Percentiles rank a stretch among this genome's conserved stretches.
phyloP scores from a whole-genome alignment of 2,797 vertebrate species.

The Pseudochromis fuscus region DNA sequence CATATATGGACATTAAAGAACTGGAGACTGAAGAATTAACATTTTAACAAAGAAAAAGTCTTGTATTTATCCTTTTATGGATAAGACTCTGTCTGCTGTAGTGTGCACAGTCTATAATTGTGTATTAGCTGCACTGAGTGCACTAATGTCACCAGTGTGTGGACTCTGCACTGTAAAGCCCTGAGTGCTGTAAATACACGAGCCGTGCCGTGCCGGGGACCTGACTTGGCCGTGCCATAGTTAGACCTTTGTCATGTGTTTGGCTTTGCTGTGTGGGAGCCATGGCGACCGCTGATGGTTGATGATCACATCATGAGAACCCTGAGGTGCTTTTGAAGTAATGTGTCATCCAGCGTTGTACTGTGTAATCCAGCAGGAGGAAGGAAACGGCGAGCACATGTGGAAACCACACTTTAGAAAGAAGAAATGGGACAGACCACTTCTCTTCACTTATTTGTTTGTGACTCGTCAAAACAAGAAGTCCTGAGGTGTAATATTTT shows the following conservation, averaged over 20 bases:
- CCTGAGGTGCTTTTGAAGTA: conserved; percentile 51
- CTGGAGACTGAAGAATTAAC: too few relatives aligned
- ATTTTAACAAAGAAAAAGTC: too few relatives aligned
- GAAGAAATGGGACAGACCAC: conserved; percentile 55
- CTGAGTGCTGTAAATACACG: conserved; percentile 10
- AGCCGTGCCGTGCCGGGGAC: conserved; percentile 8
- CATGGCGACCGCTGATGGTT: conserved; percentile 44
- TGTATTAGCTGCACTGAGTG: neutral
- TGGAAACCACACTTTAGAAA: conserved; percentile 69
- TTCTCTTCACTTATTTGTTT: conserved; percentile 36
- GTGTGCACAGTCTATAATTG: too few relatives aligned
- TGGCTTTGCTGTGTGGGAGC: conserved; percentile 12
- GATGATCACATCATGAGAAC: conserved; percentile 25
- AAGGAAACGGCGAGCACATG: conserved; percentile 71
- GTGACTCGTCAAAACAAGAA: conserved; percentile 46
- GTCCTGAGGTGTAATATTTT: conserved; percentile 19
- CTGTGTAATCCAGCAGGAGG: conserved; percentile 30
- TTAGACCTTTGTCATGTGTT: conserved; percentile 47
- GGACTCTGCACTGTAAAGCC: conserved; percentile 51
- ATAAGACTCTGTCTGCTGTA: too few relatives aligned
- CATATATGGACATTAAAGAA: too few relatives aligned
- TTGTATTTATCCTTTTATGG: too few relatives aligned
- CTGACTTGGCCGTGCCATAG: conserved; percentile 27
- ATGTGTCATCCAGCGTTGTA: conserved; percentile 25
- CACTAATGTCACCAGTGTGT: neutral